phyloP scores from a whole-genome alignment of 2,888 invertebrate genomes.

The Petrophora chlorosata region DNA sequence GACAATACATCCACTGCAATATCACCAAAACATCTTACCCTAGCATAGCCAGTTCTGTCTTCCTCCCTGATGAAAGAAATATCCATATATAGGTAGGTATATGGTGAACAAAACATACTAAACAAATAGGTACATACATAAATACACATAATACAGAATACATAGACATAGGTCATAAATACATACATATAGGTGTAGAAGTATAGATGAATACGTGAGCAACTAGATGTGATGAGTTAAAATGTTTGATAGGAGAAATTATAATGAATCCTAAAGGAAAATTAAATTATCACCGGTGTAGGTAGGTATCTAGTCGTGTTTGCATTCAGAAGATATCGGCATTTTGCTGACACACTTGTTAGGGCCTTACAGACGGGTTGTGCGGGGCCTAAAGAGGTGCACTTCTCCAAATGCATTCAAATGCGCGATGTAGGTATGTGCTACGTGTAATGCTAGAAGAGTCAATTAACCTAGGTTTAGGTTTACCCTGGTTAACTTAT shows the following conservation, averaged over 20 bases:
- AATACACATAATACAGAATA: constrained; percentile 43
- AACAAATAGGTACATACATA: constrained; percentile 43
- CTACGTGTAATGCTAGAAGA: too few species aligned
- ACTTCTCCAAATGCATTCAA: constrained; percentile 59
- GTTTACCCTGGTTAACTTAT: too few species aligned
- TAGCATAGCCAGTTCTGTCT: constrained; percentile 83
- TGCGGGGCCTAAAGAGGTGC: constrained; percentile 44
- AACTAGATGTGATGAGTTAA: constrained; percentile 42
- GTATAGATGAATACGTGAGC: constrained; percentile 26
- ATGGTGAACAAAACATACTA: constrained; percentile 42
- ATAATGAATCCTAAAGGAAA: constrained; percentile 28
- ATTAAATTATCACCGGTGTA: constrained; percentile 22
- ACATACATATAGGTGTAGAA: constrained; percentile 37
- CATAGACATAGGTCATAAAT: constrained; percentile 36
- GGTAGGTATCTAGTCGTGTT: constrained; percentile 43
- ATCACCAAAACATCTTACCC: constrained; percentile 81
- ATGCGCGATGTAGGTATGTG: constrained; percentile 45
- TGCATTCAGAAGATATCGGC: constrained; percentile 78
- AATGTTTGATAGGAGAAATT: constrained; percentile 31
- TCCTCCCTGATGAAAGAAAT: constrained; percentile 84
- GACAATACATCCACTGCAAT: constrained; percentile 67
- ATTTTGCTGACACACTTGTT: constrained; percentile 23
- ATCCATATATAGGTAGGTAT: constrained; percentile 55
- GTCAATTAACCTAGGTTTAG: too few species aligned
- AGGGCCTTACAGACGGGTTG: constrained; percentile 24